Evolutionary conservation across 2,797 vertebrate genomes (phyloP), one percentile per base, ranked within the genome.

Genomic region (Mormyrus proboscirostris): DNA sequence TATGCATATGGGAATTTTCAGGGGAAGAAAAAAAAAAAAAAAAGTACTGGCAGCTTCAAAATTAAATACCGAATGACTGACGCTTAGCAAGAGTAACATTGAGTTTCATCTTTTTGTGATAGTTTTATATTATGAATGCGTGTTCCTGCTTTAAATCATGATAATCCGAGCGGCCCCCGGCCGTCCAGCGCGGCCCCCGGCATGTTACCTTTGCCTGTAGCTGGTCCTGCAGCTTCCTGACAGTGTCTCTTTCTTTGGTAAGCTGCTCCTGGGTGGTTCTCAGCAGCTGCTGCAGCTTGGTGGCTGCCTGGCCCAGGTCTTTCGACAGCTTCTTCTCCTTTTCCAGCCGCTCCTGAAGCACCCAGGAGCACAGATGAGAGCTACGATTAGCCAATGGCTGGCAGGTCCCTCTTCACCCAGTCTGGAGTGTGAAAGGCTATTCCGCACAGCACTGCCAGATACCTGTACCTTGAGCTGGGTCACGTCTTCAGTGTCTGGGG

Each of bases 301-400:
- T 96, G 92, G 98, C 97, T 12, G 98, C 97, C 53, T 96, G 96
- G 90, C 96, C 97, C 91, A 98, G 94, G 91, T 98, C 97, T 95
- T 96, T 97, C 62, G 97, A 97, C 93, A 99, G 91, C 92, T 97
- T 98, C 94, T 98, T 98, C 94, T 99, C 98, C 91, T 98, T 98
- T 90, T 97, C 97, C 94, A 99, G 95, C 88, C 96, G 96, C 93
- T 98, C 97, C 98, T 99, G 93, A 19, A 22, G 88, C 25, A 19
- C 62, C 53, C 86, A 44, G 38, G 38, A 22, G 47, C 57, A 41
- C 50, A 86, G 50, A 29, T 5, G 50, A 49, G 83, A 5, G 49
- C 19, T 51, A 4, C 1, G 84, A 53, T 29, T 51, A 86, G 25
- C 4, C 22, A 50, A 10, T 2, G 44, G 29, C 50, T 41, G 50